Percentiles rank a stretch among this genome's conserved stretches.
These are phyloP conservation scores for Gymnothorax javanicus DNA, from an alignment of 2,797 vertebrate species.

Conservation along the genomic window DNA sequence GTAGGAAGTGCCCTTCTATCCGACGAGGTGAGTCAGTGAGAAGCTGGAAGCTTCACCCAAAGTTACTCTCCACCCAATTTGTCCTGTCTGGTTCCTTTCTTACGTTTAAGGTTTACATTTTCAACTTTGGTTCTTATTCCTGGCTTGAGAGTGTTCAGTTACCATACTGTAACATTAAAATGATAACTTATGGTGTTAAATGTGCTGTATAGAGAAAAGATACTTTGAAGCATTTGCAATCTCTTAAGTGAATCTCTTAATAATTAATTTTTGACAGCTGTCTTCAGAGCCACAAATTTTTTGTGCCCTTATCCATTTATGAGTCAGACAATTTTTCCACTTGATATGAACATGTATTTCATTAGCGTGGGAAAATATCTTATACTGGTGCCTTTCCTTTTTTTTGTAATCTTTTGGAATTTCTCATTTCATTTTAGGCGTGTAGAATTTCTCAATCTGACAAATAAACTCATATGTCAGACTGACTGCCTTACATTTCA, in stretches of 20 bases:
- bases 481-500: neutral
- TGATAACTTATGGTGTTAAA: neutral
- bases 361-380: neutral
- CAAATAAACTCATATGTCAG: neutral
- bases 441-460: neutral
- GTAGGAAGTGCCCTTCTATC: slow-evolving; percentile 92
- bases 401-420: neutral
- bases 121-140: neutral
- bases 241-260: neutral
- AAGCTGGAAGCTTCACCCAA: neutral
- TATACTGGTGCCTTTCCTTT: neutral
- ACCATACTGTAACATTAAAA: neutral
- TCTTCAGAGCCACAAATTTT: neutral
- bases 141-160: neutral
- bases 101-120: neutral
- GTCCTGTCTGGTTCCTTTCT: neutral
- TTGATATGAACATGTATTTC: neutral
- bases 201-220: neutral
- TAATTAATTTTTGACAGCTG: neutral
- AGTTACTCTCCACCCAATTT: neutral
- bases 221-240: neutral
- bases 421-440: neutral
- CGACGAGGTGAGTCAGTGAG: slow-evolving; percentile 84
- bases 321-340: neutral
- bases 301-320: neutral